Evolutionary conservation across 2,888 invertebrate species (phyloP).

Genomic region (Criorhina ranunculi): DNA sequence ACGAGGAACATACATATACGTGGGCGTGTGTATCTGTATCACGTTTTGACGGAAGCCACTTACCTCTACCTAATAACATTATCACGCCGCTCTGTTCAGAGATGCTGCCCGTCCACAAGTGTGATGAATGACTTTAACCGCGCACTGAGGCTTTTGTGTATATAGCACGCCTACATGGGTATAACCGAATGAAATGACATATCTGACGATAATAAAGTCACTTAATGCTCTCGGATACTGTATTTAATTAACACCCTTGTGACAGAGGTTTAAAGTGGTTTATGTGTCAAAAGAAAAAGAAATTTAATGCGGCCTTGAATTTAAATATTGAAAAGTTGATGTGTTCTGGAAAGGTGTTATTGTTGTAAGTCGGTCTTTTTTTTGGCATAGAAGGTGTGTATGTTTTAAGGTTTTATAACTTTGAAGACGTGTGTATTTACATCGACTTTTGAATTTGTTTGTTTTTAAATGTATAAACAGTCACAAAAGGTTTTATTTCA

Average conservation of each 20-base stretch:
- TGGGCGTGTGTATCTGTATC: background rate
- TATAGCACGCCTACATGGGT: background rate
- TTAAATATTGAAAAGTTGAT: background rate
- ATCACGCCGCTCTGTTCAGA: background rate
- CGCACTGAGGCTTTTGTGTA: background rate
- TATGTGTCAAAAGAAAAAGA: conserved; percentile 3
- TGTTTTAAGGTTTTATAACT: no score
- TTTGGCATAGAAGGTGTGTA: no score
- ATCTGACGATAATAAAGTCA: conserved; percentile 34
- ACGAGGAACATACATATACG: no score
- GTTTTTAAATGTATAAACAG: no score
- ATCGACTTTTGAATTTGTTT: no score
- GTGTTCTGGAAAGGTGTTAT: background rate
- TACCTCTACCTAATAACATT: conserved; percentile 23
- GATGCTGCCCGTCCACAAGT: background rate
- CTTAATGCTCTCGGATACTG: conserved; percentile 21
- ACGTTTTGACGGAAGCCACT: conserved; percentile 35
- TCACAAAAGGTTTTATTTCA: no score
- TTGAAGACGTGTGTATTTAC: no score
- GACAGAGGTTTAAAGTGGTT: background rate
- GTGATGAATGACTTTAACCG: conserved; percentile 27
- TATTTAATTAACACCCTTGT: conserved; percentile 40
- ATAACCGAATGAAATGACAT: conserved; percentile 35
- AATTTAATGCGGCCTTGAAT: conserved; percentile 8
- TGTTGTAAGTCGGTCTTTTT: no score